phyloP scores from a whole-genome alignment of 2,113 vertebrate species.

The Actenoides lindsayi region DNA sequence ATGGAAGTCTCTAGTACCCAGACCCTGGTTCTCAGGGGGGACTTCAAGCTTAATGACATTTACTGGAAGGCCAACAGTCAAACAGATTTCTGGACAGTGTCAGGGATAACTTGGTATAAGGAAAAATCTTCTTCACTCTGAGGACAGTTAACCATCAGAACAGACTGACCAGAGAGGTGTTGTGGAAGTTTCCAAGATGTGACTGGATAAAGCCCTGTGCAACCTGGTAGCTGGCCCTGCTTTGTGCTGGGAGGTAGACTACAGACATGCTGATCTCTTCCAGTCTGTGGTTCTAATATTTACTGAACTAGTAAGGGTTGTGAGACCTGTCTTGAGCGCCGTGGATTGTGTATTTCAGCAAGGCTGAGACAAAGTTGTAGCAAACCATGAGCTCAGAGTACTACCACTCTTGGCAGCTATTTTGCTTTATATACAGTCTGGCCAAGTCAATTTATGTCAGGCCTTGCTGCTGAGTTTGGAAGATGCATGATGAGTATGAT shows the following conservation, averaged over 20 bases:
- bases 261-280: not conserved
- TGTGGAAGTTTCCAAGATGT: not conserved
- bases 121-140: not conserved
- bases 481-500: not conserved
- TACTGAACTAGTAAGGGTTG: not conserved
- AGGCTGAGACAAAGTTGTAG: not conserved
- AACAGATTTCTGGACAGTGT: not conserved
- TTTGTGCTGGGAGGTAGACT: not conserved
- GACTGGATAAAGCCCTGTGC: not conserved
- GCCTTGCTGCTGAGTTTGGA: not conserved
- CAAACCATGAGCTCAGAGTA: not conserved
- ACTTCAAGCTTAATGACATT: not conserved
- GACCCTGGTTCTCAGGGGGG: not conserved
- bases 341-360: not conserved
- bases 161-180: not conserved
- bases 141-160: not conserved
- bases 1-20: not conserved
- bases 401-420: not conserved
- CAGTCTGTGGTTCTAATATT: not conserved
- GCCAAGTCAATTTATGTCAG: not conserved
- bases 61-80: not conserved
- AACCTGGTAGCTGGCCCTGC: not conserved
- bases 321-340: not conserved
- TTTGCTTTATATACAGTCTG: not conserved
- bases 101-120: not conserved